phyloP scores from a whole-genome alignment of 2,113 vertebrate species.

The Pluvialis apricaria region DNA sequence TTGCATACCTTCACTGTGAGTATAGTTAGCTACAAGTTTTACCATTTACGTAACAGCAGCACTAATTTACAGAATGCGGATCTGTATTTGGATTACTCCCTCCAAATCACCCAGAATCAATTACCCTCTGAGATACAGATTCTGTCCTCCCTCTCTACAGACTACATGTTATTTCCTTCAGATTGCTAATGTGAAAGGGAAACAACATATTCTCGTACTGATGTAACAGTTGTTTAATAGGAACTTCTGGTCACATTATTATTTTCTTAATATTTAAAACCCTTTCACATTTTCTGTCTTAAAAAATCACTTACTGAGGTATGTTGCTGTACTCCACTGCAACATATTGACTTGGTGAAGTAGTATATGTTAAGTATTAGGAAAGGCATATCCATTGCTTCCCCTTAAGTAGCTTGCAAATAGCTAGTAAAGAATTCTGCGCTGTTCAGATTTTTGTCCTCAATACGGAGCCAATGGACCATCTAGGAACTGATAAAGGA shows the following conservation, averaged over 20 bases:
- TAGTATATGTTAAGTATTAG: background rate
- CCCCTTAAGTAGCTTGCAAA: background rate
- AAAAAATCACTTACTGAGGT: background rate
- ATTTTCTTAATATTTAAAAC: background rate
- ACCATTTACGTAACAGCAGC: background rate
- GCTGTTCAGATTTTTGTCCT: background rate
- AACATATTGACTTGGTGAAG: background rate
- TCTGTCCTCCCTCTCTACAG: background rate
- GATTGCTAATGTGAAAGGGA: background rate
- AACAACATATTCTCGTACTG: background rate
- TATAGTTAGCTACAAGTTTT: background rate
- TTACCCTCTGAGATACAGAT: slow-evolving; percentile 18
- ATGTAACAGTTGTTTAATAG: background rate
- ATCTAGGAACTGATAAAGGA: background rate
- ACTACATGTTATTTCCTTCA: background rate
- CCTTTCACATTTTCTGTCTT: background rate
- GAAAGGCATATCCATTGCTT: background rate
- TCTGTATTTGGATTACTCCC: slow-evolving; percentile 19
- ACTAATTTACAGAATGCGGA: background rate
- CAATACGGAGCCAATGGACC: rapidly evolving
- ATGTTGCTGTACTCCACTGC: background rate
- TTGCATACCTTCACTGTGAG: background rate
- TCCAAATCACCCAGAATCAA: background rate
- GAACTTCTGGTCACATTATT: background rate
- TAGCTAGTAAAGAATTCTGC: background rate